Conservation (phyloP, 2,797 vertebrate species). For the Sebastes miniatus region DNA sequence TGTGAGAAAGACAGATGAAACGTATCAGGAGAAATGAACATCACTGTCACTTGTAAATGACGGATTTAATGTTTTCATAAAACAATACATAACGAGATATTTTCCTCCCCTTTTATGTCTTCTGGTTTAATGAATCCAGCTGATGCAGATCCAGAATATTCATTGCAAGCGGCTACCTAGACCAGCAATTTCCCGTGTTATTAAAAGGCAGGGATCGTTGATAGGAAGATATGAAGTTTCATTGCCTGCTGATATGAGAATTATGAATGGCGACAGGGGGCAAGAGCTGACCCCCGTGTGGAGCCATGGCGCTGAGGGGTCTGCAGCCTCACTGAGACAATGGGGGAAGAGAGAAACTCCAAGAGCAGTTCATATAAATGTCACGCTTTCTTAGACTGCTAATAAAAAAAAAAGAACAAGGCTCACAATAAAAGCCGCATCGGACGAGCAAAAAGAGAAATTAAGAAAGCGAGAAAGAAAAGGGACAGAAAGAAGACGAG, state of each 20-base stretch:
- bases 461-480: constrained; percentile 42
- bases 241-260: constrained; percentile 73
- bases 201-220: constrained; percentile 67
- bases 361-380: constrained; percentile 64
- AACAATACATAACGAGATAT: constrained; percentile 56
- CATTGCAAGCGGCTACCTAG: constrained; percentile 57
- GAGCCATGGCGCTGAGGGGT: constrained; percentile 46
- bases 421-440: constrained; percentile 55
- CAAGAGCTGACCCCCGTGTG: constrained; percentile 64
- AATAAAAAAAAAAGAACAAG: constrained; percentile 60
- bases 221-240: constrained; percentile 75
- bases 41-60: constrained; percentile 25
- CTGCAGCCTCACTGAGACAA: constrained; percentile 65
- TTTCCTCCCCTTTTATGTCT: constrained; percentile 40
- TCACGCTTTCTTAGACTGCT: constrained; percentile 59
- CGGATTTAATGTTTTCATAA: constrained; percentile 51
- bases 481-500: constrained; percentile 8
- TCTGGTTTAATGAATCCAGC: constrained; percentile 61
- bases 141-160: constrained; percentile 52
- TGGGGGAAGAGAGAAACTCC: constrained; percentile 34
- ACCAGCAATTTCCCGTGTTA: constrained; percentile 72
- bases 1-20: not conserved
- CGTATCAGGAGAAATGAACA: constrained; percentile 28
- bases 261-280: constrained; percentile 75
- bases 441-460: constrained; percentile 54